Percentiles rank a stretch among this genome's conserved stretches.
Conservation (phyloP, 2,888 invertebrate species). For the Cyrtodaria siliqua region DNA sequence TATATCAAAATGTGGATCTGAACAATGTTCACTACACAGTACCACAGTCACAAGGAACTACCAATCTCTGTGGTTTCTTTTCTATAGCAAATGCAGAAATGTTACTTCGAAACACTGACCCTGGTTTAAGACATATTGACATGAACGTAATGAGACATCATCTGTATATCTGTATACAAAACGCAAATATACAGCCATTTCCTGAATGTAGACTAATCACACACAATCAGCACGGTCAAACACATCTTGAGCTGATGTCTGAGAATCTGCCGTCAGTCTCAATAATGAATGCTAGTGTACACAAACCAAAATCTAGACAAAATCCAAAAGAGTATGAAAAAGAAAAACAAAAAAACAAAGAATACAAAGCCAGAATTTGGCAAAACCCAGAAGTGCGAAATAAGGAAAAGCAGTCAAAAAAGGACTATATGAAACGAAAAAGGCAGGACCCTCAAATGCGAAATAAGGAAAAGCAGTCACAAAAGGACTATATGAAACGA, state of each 20-base stretch:
- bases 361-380: not conserved
- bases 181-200: not conserved
- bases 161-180: not conserved
- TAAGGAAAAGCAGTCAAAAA: too few species aligned
- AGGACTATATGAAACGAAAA: too few species aligned
- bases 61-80: slow-evolving; percentile 18
- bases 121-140: not conserved
- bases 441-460: too few species aligned
- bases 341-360: not conserved
- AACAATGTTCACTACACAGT: slow-evolving; percentile 2
- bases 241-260: not conserved
- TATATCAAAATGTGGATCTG: slow-evolving; percentile 2
- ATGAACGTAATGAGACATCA: not conserved
- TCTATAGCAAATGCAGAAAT: slow-evolving; percentile 13
- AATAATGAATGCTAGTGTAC: too few species aligned
- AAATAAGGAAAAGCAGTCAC: too few species aligned
- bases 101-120: slow-evolving; percentile 3
- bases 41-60: slow-evolving; percentile 29
- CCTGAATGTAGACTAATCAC: not conserved
- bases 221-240: not conserved
- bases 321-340: too few species aligned
- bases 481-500: too few species aligned
- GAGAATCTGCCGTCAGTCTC: too few species aligned
- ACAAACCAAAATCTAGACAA: not conserved
- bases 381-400: too few species aligned